Evolutionary conservation across 2,888 invertebrate genomes (phyloP).

Genomic region (Dicranocentrus wangi): DNA sequence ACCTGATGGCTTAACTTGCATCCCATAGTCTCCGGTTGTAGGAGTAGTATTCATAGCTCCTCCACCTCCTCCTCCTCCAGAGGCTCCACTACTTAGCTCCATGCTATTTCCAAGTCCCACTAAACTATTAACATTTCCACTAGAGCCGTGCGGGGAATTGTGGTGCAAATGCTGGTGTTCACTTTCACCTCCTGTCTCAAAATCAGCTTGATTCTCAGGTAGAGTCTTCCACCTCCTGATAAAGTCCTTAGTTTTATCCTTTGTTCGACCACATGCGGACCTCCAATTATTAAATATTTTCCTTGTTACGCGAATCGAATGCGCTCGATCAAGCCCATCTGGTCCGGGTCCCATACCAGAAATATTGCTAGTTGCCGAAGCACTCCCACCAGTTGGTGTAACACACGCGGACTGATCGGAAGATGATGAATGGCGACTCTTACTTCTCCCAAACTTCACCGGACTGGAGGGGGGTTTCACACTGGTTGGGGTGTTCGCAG

Average conservation of each 20-base stretch:
- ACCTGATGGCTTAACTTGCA: slow-evolving; percentile 27
- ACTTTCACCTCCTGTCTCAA: slow-evolving; percentile 57
- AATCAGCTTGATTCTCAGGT: slow-evolving; percentile 71
- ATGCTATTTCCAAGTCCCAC: slow-evolving; percentile 33
- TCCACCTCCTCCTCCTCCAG: slow-evolving; percentile 20
- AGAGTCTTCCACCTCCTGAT: slow-evolving; percentile 74
- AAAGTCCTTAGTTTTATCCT: slow-evolving; percentile 83
- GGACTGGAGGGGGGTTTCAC: slow-evolving; percentile 55
- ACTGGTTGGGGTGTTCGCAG: slow-evolving; percentile 40
- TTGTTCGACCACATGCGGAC: slow-evolving; percentile 84
- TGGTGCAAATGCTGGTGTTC: slow-evolving; percentile 44
- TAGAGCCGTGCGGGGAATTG: slow-evolving; percentile 26
- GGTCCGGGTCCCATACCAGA: slow-evolving; percentile 31
- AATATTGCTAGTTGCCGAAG: slow-evolving; percentile 5
- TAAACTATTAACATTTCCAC: slow-evolving; percentile 20
- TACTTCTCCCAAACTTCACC: slow-evolving; percentile 52
- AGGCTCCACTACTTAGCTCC: slow-evolving; percentile 43
- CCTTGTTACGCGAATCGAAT: slow-evolving; percentile 76
- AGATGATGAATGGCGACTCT: slow-evolving; percentile 59
- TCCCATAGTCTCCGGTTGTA: slow-evolving; percentile 41
- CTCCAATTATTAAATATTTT: slow-evolving; percentile 81
- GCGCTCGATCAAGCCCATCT: slow-evolving; percentile 69
- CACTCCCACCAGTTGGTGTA: slow-evolving; percentile 61
- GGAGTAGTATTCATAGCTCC: slow-evolving; percentile 74
- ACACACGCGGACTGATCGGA: slow-evolving; percentile 52